Evolutionary conservation across 2,797 vertebrate genomes (phyloP).

Genomic region (Dromococcyx pavoninus): DNA sequence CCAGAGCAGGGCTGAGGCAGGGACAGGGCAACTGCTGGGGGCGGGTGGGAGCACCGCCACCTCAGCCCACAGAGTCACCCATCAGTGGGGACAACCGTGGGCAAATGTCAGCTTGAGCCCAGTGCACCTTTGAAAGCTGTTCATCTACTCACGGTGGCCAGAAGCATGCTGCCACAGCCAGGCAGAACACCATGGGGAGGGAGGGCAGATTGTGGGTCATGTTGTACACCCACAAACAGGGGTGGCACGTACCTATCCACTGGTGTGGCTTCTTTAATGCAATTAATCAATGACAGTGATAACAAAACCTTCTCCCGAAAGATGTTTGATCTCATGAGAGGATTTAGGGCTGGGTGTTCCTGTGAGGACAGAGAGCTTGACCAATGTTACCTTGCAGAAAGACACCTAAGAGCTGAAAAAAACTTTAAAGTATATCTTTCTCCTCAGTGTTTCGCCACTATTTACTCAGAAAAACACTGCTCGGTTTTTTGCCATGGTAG

Average conservation of each 20-base stretch:
- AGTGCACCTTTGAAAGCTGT: neutral
- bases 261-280: neutral
- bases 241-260: fast-evolving
- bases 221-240: fast-evolving
- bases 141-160: fast-evolving
- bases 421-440: neutral
- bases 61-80: neutral
- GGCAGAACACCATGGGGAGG: fast-evolving
- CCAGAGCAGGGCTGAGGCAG: fast-evolving
- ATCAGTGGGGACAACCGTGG: fast-evolving
- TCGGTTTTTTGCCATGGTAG: neutral
- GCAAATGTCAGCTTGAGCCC: neutral
- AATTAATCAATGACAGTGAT: neutral
- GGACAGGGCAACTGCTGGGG: neutral
- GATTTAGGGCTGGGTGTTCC: neutral
- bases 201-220: fast-evolving
- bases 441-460: neutral
- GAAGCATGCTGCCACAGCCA: fast-evolving
- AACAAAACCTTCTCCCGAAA: neutral
- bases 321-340: neutral
- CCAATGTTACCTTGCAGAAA: neutral
- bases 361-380: neutral
- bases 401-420: neutral
- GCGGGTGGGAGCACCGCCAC: fast-evolving
- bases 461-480: neutral